phyloP scores from a whole-genome alignment of 2,797 vertebrate genomes.

The Cyprinodon diabolis region DNA sequence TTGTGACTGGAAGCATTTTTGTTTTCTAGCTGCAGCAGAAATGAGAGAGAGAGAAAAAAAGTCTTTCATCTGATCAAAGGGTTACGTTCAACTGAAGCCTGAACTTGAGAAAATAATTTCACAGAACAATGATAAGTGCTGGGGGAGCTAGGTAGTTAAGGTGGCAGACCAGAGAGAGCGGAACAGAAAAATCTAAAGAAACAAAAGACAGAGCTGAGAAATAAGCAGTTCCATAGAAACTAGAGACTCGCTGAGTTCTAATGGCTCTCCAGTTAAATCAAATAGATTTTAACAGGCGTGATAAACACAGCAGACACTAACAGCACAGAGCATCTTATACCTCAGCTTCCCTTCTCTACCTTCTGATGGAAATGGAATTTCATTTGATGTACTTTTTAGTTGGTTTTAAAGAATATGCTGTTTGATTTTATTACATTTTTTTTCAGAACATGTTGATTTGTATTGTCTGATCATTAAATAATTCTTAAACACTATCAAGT shows the following conservation, averaged over 20 bases:
- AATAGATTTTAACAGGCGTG: conserved; percentile 60
- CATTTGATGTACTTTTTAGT: background rate
- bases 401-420: background rate
- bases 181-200: conserved; percentile 21
- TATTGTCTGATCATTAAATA: no score
- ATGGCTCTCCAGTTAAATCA: conserved; percentile 47
- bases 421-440: background rate
- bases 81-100: conserved; percentile 28
- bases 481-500: background rate
- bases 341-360: conserved; percentile 29
- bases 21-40: conserved; percentile 23
- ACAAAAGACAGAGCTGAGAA: conserved; percentile 39
- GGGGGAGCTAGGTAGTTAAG: conserved; percentile 17
- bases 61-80: conserved; percentile 54
- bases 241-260: conserved; percentile 50
- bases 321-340: conserved; percentile 32
- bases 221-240: conserved; percentile 31
- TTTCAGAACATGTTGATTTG: background rate
- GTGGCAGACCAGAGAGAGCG: background rate
- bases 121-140: conserved; percentile 42
- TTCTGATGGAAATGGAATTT: conserved; percentile 5
- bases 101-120: conserved; percentile 52
- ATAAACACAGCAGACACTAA: conserved; percentile 41
- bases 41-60: conserved; percentile 14
- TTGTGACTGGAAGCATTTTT: conserved; percentile 13